Evolutionary conservation across 2,888 invertebrate species (phyloP).

Genomic region (Megastigmus dorsalis): DNA sequence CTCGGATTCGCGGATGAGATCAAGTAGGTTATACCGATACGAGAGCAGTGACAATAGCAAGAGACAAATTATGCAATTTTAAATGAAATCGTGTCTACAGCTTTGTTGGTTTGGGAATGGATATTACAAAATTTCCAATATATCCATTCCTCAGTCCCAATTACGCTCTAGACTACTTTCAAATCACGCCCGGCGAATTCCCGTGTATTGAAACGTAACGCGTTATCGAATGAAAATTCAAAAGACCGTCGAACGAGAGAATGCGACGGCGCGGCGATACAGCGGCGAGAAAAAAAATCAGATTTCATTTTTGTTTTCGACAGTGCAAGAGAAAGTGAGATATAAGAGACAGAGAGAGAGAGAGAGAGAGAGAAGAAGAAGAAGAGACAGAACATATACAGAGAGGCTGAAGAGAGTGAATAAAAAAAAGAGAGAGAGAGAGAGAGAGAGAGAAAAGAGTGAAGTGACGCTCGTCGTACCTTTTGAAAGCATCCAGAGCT

Average conservation of each 20-base stretch:
- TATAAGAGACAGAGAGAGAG: not conserved
- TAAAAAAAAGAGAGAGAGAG: conserved; percentile 42
- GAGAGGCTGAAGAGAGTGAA: conserved; percentile 23
- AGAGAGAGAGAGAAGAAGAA: not conserved
- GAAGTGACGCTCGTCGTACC: conserved; percentile 77
- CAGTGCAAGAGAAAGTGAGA: conserved; percentile 10
- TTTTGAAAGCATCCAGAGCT: conserved; percentile 99
- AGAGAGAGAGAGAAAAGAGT: conserved; percentile 15
- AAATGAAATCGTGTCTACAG: not conserved
- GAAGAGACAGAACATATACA: not conserved
- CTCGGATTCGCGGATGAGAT: conserved; percentile 1
- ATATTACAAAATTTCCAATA: not conserved
- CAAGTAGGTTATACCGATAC: conserved; percentile 1
- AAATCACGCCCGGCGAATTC: no score
- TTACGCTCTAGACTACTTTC: not conserved
- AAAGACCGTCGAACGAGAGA: conserved; percentile 21
- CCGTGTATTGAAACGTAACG: not conserved
- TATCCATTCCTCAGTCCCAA: not conserved
- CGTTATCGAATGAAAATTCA: not conserved
- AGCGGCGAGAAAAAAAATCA: conserved; percentile 6
- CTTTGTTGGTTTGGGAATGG: not conserved
- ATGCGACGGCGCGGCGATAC: not conserved
- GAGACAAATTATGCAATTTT: not conserved
- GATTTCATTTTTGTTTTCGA: no score
- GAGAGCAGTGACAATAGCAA: not conserved